Base-by-base conservation (phyloP, 2,888 invertebrate genomes). In the Cryptus armator region DNA sequence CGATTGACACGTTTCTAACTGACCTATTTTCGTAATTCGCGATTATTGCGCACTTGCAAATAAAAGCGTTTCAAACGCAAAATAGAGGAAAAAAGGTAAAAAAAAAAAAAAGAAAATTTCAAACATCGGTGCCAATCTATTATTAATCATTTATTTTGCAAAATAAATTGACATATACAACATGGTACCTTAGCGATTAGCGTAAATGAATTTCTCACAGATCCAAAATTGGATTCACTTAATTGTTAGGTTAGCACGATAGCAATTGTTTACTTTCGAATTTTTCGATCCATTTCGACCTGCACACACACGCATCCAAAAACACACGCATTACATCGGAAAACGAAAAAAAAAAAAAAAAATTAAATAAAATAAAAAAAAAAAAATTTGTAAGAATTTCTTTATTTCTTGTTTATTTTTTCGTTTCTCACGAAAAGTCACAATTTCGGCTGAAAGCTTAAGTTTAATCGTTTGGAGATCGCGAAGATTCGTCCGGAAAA, bases 91-190 rank as follows among this genome's bases (percentile, higher is more conserved):
- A 29, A 79, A 84, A 80, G 78, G 68, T 87, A 19, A 19, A 0
- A 19, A 19, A 19, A 19, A 19, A 19, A 19, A 19, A n/a, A n/a
- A n/a, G n/a, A n/a, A n/a, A 24, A 24, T 91, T 14, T 64, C 10
- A 3, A 24, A 68, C 82, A 88, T 90, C 89, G 48, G 64, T 82
- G 75, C 89, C 14, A 84, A 48, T 87, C 76, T 84, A 81, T 86
- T 86, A 85, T 85, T 79, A 85, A 83, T 89, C 56, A 85, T 93
- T 91, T 93, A 93, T 93, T 93, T 92, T 92, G 92, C 90, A 92
- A 93, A 93, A 92, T 92, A 93, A 93, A 90, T 92, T 92, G 91
- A 93, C 93, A 93, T 91, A 90, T 92, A 92, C 90, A 92, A 91
- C 89, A 87, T 90, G 90, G 87, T 91, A 90, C 89, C 87, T 91